Evolutionary conservation across 1,140 invertebrate genomes (phyloP), one percentile per base, ranked within the genome.

Genomic region (Brachystomella parvula): DNA sequence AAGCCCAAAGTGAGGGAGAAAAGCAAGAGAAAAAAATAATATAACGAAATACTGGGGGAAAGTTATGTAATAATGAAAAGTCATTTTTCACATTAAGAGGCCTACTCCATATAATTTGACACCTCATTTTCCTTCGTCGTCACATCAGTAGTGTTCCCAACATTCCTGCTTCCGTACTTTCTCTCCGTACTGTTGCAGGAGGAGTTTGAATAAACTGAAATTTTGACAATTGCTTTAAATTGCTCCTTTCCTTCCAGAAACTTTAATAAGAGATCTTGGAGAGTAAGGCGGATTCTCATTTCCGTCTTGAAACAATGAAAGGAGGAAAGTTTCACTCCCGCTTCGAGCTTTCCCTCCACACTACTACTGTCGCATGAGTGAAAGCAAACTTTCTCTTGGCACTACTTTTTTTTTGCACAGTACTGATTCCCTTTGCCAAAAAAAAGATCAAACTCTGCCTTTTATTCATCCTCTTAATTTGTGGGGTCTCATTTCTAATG

Each of bases 71-170:
- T 53, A 53, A 53, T 53, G 49, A 53, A 53, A 53, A 53, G 49
- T 26, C 49, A 53, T 53, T 53, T 53, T 53, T 53, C 49, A 53
- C 49, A 53, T 53, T 53, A 53, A 53, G 49, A 53, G 49, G 21
- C 3, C 21, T 24, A 53, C 49, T 53, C 24, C 21, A 24, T 53
- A 53, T 53, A 53, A 53, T 53, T 53, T 53, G 49, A 53, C 49
- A 53, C 49, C 49, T 53, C 49, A 53, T 53, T 53, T 24, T 6
- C 15, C 15, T 3, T 53, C 24, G n/a, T n/a, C n/a, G n/a, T n/a
- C n/a, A n/a, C n/a, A n/a, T n/a, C n/a, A n/a, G n/a, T n/a, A n/a
- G n/a, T n/a, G n/a, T n/a, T n/a, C n/a, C n/a, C n/a, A n/a, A n/a
- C n/a, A n/a, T n/a, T n/a, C n/a, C n/a, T n/a, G n/a, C n/a, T n/a